Conservation (phyloP, 1,140 invertebrate species). For the Drosophila asahinai region DNA sequence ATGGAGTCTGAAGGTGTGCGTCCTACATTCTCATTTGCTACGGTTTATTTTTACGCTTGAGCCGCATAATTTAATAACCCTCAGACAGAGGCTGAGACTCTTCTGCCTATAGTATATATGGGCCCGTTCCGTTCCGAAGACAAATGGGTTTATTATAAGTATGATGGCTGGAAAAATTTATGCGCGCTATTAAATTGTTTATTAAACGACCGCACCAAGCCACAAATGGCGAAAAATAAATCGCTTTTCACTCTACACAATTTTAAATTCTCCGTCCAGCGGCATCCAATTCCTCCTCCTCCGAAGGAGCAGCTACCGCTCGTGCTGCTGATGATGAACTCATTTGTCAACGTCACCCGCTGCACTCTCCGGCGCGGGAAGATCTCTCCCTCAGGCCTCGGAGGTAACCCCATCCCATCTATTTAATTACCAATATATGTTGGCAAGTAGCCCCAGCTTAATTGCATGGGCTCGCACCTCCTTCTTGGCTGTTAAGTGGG, state of each 20-base stretch:
- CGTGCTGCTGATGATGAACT: constrained; percentile 79
- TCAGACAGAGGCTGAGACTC: constrained; percentile 11
- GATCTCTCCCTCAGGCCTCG: constrained; percentile 35
- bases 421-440: constrained; percentile 82
- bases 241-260: constrained; percentile 78
- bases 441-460: constrained; percentile 64
- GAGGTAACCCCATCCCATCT: constrained; percentile 59
- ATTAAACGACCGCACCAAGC: constrained; percentile 74
- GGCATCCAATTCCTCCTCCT: constrained; percentile 20
- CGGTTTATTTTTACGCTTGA: constrained; percentile 81
- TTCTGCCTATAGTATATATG: constrained; percentile 19
- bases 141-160: constrained; percentile 82
- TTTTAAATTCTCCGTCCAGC: constrained; percentile 41
- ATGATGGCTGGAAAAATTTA: constrained; percentile 78
- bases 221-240: constrained; percentile 81
- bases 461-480: constrained; percentile 60
- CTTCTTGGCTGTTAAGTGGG: constrained; percentile 23
- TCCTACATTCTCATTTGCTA: constrained; percentile 77
- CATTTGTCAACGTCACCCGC: constrained; percentile 76
- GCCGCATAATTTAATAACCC: constrained; percentile 80
- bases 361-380: constrained; percentile 17
- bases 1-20: constrained; percentile 31
- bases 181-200: constrained; percentile 82
- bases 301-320: constrained; percentile 30
- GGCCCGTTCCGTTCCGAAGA: constrained; percentile 54